Evolutionary conservation across 2,888 invertebrate species (phyloP).

Genomic region (Leptogaster cylindrica): DNA sequence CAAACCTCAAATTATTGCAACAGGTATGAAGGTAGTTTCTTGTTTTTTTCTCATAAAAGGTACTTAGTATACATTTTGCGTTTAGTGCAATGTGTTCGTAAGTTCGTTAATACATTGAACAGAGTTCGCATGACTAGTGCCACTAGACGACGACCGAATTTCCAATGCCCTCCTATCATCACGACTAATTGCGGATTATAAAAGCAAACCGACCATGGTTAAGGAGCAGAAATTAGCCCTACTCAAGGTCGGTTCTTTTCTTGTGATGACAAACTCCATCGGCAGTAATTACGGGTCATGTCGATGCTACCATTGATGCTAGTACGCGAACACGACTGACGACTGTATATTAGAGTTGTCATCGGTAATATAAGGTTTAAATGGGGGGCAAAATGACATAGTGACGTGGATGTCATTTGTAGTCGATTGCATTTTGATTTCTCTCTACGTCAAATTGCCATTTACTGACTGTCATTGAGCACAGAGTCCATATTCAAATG

Average conservation of each 20-base stretch:
- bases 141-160: not conserved
- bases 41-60: no score
- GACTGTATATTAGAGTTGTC: not conserved
- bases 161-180: not conserved
- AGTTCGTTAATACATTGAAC: no score
- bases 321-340: constrained; percentile 11
- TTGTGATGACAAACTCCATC: not conserved
- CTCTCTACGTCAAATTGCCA: constrained; percentile 7
- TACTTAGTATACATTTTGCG: no score
- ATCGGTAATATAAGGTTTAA: constrained; percentile 21
- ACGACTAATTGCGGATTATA: constrained; percentile 6
- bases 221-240: not conserved
- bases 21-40: no score
- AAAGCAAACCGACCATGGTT: not conserved
- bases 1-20: no score
- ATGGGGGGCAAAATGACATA: constrained; percentile 16
- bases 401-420: not conserved
- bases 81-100: no score
- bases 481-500: constrained; percentile 22
- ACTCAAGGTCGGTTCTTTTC: not conserved
- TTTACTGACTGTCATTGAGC: constrained; percentile 28
- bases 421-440: not conserved
- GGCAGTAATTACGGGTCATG: not conserved
- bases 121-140: no score
- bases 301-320: constrained; percentile 17